phyloP scores from a whole-genome alignment of 2,888 invertebrate genomes.

The Zhuqinia jingwanae region DNA sequence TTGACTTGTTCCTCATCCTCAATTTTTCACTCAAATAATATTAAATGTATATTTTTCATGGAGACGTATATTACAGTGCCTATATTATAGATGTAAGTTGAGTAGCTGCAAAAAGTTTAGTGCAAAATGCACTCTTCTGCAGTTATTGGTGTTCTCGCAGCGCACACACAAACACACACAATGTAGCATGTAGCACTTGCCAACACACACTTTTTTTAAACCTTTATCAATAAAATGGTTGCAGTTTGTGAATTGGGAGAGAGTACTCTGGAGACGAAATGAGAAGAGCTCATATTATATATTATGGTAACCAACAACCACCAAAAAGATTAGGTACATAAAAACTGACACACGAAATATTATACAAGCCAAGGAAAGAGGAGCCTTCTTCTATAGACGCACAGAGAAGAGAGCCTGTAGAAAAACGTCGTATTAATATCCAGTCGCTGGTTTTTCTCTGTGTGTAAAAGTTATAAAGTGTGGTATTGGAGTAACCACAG shows the following conservation, averaged over 20 bases:
- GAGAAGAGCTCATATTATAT: constrained; percentile 6
- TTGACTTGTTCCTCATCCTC: constrained; percentile 30
- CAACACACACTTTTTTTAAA: constrained; percentile 36
- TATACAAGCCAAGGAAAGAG: constrained; percentile 38
- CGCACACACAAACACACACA: constrained; percentile 1
- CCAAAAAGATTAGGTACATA: constrained; percentile 59
- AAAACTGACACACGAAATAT: constrained; percentile 66
- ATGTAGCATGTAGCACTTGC: background rate
- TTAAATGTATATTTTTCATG: background rate
- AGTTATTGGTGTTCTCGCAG: background rate
- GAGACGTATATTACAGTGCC: background rate
- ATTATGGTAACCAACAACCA: background rate
- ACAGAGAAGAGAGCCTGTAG: background rate
- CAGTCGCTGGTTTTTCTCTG: constrained; percentile 10
- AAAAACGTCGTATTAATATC: constrained; percentile 31
- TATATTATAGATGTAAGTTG: constrained; percentile 20
- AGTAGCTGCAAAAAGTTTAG: constrained; percentile 50
- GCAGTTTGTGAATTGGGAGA: constrained; percentile 31
- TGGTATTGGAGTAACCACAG: constrained; percentile 56
- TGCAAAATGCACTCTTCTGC: constrained; percentile 67
- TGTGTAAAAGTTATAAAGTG: constrained; percentile 44
- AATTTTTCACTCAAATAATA: constrained; percentile 24
- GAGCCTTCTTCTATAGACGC: no score
- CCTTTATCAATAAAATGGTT: constrained; percentile 43
- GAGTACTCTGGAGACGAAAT: background rate